phyloP scores from a whole-genome alignment of 2,113 vertebrate genomes.

The Alligator mississippiensis region DNA sequence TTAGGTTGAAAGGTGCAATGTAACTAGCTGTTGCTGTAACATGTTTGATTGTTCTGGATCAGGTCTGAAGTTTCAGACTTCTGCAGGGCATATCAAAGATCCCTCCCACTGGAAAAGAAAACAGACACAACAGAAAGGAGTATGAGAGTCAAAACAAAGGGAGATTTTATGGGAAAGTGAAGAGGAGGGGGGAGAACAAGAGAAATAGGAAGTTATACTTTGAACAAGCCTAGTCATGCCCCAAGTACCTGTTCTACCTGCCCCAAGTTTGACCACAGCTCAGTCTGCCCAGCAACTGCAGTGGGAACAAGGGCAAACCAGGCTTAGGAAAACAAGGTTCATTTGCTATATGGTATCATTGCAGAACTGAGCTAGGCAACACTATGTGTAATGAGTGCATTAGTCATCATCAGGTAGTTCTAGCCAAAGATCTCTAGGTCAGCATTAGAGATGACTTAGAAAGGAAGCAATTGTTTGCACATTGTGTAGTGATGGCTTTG shows the following conservation, averaged over 20 bases:
- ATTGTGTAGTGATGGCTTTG: neutral
- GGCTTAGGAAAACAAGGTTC: neutral
- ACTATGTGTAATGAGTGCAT: fast-evolving
- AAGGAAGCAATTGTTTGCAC: fast-evolving
- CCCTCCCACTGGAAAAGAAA: neutral
- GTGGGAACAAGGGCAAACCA: slow-evolving; percentile 14
- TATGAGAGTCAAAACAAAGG: slow-evolving; percentile 64
- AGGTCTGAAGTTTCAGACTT: neutral
- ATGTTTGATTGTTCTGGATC: neutral
- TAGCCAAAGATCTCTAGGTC: neutral
- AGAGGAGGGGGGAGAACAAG: slow-evolving; percentile 32
- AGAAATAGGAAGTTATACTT: slow-evolving; percentile 57
- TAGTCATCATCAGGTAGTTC: neutral
- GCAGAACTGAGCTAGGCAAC: neutral
- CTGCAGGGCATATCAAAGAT: slow-evolving; percentile 14
- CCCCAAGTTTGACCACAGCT: slow-evolving; percentile 48
- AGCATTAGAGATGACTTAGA: neutral
- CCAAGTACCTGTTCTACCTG: slow-evolving; percentile 55
- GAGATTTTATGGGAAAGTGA: slow-evolving; percentile 64
- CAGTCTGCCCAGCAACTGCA: slow-evolving; percentile 51
- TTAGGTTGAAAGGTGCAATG: slow-evolving; percentile 3
- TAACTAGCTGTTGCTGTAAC: neutral
- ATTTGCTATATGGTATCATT: neutral
- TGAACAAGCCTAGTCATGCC: slow-evolving; percentile 56
- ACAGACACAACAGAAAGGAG: slow-evolving; percentile 3